phyloP scores from a whole-genome alignment of 2,797 vertebrate species.

The Glyptemys insculpta region DNA sequence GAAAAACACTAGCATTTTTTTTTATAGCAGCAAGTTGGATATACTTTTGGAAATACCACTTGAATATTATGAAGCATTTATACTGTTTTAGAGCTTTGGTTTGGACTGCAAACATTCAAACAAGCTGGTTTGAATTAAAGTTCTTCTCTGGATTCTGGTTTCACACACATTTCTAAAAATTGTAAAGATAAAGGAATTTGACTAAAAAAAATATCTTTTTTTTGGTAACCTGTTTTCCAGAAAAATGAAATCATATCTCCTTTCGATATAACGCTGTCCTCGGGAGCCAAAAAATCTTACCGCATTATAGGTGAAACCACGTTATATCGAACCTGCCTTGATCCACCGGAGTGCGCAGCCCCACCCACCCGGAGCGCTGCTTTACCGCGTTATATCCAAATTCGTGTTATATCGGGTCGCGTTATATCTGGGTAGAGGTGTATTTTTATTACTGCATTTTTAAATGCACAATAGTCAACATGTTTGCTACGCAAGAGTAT shows the following conservation, averaged over 20 bases:
- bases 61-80: conserved; percentile 57
- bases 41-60: conserved; percentile 69
- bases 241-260: conserved; percentile 3
- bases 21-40: conserved; percentile 47
- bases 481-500: not conserved
- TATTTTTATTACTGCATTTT: conserved; percentile 38
- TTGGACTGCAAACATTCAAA: conserved; percentile 62
- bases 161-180: conserved; percentile 68
- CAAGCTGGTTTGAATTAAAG: conserved; percentile 67
- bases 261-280: not conserved
- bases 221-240: conserved; percentile 35
- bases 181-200: conserved; percentile 60
- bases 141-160: conserved; percentile 55
- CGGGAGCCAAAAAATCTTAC: too few relatives aligned
- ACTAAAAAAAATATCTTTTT: not conserved
- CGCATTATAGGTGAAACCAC: too few relatives aligned
- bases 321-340: too few relatives aligned
- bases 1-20: conserved; percentile 42
- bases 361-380: too few relatives aligned
- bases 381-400: too few relatives aligned
- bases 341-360: too few relatives aligned
- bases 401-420: too few relatives aligned
- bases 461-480: conserved; percentile 47
- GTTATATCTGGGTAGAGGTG: too few relatives aligned
- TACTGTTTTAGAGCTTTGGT: conserved; percentile 70